Base-by-base conservation (phyloP, 2,113 vertebrate species). In the Prionailurus bengalensis region DNA sequence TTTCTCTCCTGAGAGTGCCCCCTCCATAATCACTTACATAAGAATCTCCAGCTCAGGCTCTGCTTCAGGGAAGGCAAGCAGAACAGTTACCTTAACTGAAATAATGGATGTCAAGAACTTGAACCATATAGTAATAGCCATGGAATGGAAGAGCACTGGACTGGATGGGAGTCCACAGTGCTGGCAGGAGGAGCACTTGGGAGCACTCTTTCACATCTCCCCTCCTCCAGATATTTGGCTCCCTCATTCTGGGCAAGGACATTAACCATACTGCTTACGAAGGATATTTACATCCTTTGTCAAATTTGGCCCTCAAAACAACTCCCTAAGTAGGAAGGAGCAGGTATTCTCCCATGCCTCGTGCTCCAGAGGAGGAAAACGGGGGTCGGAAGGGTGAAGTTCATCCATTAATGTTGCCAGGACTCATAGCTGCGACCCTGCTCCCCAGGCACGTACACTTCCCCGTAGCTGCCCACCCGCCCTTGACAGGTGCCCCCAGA, bases 91-190 rank as follows among this genome's bases (percentile, higher is more conserved):
- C 58, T 76, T 31, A 36, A 51, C 42, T 53, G 79, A 65, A 53
- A 39, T 9, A 12, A 42, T 25, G n/a, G 17, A 13, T 39, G 16
- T 19, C 23, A 65, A 94, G 79, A 58, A 29, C 51, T 7, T 31
- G 23, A 58, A 19, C 39, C 45, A 1, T 3, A 2, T 9, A 17
- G 1, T 5, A n/a, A 39, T 4, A 16, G 70, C 31, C 3, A 4
- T 27, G 25, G 2, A 15, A 12, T 23, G 27, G n/a, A 68, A 10
- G n/a, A 65, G 70, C 65, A 8, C 33, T 42, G 29, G 36, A 10
- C 39, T 36, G 31, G 27, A 45, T 42, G 31, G 31, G 61, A 27
- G 0, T 1, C 45, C 39, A 33, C 5, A 45, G 42, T 3, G 4
- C 31, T 25, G 58, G 45, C 6, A 21, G 4, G 42, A 29, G 27